phyloP scores from a whole-genome alignment of 1,140 invertebrate species.

The Hetaerina americana region DNA sequence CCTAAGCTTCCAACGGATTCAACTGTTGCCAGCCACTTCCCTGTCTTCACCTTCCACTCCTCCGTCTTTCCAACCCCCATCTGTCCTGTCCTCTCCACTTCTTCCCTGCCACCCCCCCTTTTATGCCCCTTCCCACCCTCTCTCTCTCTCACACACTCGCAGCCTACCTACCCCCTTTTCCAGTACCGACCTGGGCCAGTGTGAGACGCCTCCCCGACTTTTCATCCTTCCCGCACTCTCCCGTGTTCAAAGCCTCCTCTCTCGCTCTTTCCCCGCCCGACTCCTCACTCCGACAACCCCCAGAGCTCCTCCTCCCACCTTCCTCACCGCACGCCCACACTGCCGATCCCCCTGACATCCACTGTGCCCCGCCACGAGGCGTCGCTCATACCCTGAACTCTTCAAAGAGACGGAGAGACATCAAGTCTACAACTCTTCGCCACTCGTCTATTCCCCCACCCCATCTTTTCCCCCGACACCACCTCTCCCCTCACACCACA shows the following conservation, averaged over 20 bases:
- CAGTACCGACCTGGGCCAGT: too few species aligned
- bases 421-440: neutral
- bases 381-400: neutral
- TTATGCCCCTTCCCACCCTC: too few species aligned
- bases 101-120: too few species aligned
- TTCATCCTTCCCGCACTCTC: too few species aligned
- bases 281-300: too few species aligned
- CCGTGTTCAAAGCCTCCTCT: too few species aligned
- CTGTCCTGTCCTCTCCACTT: too few species aligned
- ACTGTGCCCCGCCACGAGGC: neutral
- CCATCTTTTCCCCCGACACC: neutral
- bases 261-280: too few species aligned
- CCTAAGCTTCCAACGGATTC: neutral
- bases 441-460: neutral
- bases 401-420: neutral
- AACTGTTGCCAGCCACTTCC: neutral
- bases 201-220: too few species aligned
- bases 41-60: neutral
- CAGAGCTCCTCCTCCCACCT: neutral
- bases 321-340: neutral
- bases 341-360: neutral
- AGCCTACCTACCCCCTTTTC: too few species aligned
- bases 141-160: too few species aligned
- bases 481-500: neutral
- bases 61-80: too few species aligned